Evolutionary conservation across 2,888 invertebrate species (phyloP).

Genomic region (Tridacna gigas): DNA sequence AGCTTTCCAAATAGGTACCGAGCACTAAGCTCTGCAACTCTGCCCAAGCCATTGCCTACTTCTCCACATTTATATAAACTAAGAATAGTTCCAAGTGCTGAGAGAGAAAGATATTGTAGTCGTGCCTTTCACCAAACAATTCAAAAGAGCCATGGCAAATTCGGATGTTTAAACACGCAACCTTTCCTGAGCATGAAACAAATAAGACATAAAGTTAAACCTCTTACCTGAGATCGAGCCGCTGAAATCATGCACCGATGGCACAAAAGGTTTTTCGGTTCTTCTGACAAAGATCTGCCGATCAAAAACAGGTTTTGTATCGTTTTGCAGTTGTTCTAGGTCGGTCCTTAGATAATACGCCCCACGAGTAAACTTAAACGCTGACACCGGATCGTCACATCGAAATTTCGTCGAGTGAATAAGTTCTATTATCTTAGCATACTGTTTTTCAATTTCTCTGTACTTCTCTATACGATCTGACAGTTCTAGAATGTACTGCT

Average conservation of each 20-base stretch:
- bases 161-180: not conserved
- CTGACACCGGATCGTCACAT: not conserved
- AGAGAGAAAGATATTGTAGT: too few species aligned
- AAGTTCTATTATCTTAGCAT: not conserved
- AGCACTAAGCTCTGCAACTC: too few species aligned
- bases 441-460: not conserved
- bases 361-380: not conserved
- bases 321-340: not conserved
- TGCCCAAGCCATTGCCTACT: too few species aligned
- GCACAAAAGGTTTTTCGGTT: not conserved
- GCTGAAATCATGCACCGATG: not conserved
- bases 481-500: not conserved
- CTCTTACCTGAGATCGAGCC: not conserved
- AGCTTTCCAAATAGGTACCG: not conserved
- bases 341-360: not conserved
- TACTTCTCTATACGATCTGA: not conserved
- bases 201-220: not conserved
- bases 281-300: not conserved
- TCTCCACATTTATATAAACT: too few species aligned
- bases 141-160: not conserved
- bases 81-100: too few species aligned
- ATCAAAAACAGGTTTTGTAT: not conserved
- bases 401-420: not conserved
- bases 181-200: not conserved
- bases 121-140: too few species aligned